Evolutionary conservation across 2,113 vertebrate species (phyloP), one percentile per base, ranked within the genome.

Genomic region (Riparia riparia): DNA sequence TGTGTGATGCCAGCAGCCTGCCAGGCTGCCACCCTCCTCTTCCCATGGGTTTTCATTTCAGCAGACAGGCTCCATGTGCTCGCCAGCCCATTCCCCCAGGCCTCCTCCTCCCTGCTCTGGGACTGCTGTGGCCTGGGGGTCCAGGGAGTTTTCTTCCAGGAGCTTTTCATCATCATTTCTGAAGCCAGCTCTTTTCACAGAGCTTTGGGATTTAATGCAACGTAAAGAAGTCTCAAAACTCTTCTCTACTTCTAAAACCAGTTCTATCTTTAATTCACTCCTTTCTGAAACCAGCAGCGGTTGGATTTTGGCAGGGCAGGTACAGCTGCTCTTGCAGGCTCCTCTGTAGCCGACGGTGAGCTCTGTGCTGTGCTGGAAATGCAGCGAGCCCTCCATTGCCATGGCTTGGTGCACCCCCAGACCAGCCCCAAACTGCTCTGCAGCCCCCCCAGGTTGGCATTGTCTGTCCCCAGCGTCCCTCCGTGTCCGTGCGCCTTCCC

Each of bases 401-500:
- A 14, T 18, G 3, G 9, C 54, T 58, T 77, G 44, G 31, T 71
- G 29, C 10, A 16, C 41, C 31, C 72, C 39, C 2, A 14, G 56
- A 8, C 5, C 68, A 82, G 51, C 64, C 68, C 58, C 72, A 15
- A 6, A 39, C 32, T 19, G 45, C 74, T 45, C 69, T 14, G 76
- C 68, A 81, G 77, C 58, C 54, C 81, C 14, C 53, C 69, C 24
- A 25, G 41, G 17, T 2, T n/a, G 69, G 32, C 6, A 21, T 9
- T 66, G 51, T 85, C 37, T 24, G 22, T 26, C 28, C 20, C 64
- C 70, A 61, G 64, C 3, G 50, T 45, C 77, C 19, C 32, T n/a
- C 61, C 18, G 0, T 2, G 17, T 54, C 66, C 7, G 0, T 1
- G n/a, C 0, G 1, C 86, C 41, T 45, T 44, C 58, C 72, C 0